phyloP scores from a whole-genome alignment of 2,888 invertebrate genomes.

The Pyrocoelia pectoralis region DNA sequence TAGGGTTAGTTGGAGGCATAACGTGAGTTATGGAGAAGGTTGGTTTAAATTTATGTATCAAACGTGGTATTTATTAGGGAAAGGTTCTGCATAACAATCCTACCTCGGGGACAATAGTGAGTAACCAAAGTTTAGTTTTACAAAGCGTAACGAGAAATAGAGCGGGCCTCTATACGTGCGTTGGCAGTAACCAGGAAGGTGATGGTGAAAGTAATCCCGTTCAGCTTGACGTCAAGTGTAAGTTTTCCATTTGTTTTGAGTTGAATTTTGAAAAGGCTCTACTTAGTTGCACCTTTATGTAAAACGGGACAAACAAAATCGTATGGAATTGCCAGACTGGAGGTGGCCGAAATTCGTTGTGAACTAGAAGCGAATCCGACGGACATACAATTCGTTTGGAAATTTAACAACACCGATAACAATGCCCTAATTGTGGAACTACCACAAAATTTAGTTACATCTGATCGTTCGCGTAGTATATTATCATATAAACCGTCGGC shows the following conservation, averaged over 20 bases:
- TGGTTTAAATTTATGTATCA: constrained; percentile 9
- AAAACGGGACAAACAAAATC: constrained; percentile 72
- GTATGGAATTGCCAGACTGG: constrained; percentile 77
- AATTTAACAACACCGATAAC: constrained; percentile 79
- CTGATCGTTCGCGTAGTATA: constrained; percentile 70
- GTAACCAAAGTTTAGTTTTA: constrained; percentile 89
- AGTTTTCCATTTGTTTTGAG: constrained; percentile 54
- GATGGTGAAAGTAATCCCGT: constrained; percentile 88
- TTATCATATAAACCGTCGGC: constrained; percentile 77
- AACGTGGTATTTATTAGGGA: constrained; percentile 64
- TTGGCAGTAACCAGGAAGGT: constrained; percentile 87
- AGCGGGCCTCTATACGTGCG: constrained; percentile 86
- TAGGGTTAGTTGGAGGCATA: constrained; percentile 80
- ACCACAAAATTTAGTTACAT: constrained; percentile 67
- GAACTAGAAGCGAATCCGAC: constrained; percentile 77
- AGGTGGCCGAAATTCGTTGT: constrained; percentile 73
- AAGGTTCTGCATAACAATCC: constrained; percentile 81
- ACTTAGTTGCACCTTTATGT: constrained; percentile 75
- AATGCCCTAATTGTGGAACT: constrained; percentile 66
- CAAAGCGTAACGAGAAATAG: constrained; percentile 80
- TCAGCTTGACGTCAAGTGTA: constrained; percentile 86
- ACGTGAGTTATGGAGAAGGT: constrained; percentile 64
- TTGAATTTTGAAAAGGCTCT: constrained; percentile 24
- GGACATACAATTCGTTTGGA: constrained; percentile 75
- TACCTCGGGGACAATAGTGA: constrained; percentile 82